Evolutionary conservation across 2,797 vertebrate genomes (phyloP).

Genomic region (Prionace glauca): DNA sequence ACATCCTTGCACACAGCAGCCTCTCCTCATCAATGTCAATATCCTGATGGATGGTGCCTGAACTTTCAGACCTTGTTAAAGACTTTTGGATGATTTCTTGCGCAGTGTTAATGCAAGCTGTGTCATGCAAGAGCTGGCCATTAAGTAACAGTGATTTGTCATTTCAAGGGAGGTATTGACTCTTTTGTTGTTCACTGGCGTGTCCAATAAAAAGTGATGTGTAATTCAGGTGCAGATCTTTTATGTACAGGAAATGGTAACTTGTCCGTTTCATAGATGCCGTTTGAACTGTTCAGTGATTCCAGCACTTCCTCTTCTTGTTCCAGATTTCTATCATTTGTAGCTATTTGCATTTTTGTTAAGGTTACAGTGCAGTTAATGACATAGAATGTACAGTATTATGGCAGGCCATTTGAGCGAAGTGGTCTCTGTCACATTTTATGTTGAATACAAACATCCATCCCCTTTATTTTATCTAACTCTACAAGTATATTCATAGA

Average conservation of each 20-base stretch:
- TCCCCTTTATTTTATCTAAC: neutral
- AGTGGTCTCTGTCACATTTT: neutral
- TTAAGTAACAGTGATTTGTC: neutral
- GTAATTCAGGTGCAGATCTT: neutral
- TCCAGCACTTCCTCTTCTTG: neutral
- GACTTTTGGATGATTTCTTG: neutral
- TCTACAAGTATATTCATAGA: too few species aligned
- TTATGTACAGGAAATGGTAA: neutral
- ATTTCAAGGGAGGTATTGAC: neutral
- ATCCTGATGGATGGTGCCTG: neutral
- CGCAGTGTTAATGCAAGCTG: neutral
- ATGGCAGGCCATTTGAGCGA: neutral
- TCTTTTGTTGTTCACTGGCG: neutral
- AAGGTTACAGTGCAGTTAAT: neutral
- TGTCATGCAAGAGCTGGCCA: neutral
- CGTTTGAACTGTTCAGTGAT: neutral
- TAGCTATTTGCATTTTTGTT: neutral
- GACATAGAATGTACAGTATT: neutral
- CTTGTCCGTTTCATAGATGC: neutral
- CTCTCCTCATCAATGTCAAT: neutral
- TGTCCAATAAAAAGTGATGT: neutral
- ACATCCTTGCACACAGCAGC: neutral
- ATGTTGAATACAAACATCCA: neutral
- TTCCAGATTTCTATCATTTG: neutral
- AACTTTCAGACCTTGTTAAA: neutral